Percentiles rank a stretch among this genome's conserved stretches.
These are phyloP conservation scores for Halocaridina rubra DNA, from an alignment of 2,888 invertebrate genomes.

Conservation along the genomic window DNA sequence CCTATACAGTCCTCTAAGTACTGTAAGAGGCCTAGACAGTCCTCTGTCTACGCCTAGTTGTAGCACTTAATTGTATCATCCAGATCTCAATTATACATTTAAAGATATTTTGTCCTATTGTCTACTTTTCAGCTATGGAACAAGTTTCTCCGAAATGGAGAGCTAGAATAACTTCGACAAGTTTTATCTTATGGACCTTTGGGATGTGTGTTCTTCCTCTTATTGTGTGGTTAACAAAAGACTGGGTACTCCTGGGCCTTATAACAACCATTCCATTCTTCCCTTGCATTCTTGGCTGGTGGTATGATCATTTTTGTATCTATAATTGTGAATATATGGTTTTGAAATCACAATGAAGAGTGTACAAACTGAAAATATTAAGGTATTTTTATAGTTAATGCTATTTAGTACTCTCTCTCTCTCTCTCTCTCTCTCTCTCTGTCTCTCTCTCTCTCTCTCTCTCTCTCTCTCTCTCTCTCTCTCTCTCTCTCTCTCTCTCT, in stretches of 20 bases:
- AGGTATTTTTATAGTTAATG: too few relatives aligned
- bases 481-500: background rate
- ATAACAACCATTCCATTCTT: conserved; percentile 65
- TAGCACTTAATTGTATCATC: too few relatives aligned
- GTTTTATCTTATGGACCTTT: conserved; percentile 62
- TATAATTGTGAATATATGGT: too few relatives aligned
- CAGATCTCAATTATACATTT: too few relatives aligned
- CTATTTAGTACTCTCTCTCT: too few relatives aligned
- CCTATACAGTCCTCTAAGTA: too few relatives aligned
- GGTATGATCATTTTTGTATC: too few relatives aligned
- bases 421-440: background rate
- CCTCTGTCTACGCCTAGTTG: too few relatives aligned
- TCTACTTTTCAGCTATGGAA: conserved; percentile 51
- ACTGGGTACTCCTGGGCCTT: conserved; percentile 66
- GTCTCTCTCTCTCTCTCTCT: background rate
- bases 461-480: background rate
- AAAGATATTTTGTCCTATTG: too few relatives aligned
- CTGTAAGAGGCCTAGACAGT: too few relatives aligned
- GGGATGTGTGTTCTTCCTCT: conserved; percentile 66
- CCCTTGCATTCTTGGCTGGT: conserved; percentile 63
- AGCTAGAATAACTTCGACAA: conserved; percentile 49
- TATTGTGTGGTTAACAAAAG: conserved; percentile 65
- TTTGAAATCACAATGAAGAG: too few relatives aligned
- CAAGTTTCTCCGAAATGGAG: conserved; percentile 54
- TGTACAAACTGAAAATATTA: too few relatives aligned